Conservation (phyloP, 2,888 invertebrate genomes). For the Linyphia triangularis region DNA sequence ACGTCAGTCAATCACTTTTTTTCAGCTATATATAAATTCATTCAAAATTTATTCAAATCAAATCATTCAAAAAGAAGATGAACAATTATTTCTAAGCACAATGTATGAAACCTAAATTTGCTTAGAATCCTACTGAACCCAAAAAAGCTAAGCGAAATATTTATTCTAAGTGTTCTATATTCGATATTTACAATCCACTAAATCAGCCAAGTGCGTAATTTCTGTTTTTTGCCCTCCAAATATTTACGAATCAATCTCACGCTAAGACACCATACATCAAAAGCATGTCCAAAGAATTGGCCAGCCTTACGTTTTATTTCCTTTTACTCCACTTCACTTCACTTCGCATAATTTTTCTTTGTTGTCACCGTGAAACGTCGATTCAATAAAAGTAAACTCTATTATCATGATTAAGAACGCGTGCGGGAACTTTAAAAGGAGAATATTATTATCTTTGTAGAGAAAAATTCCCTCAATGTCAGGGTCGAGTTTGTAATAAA, state of each 20-base stretch:
- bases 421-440: not conserved
- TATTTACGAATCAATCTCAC: not conserved
- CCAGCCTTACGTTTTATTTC: not conserved
- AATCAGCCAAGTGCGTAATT: not conserved
- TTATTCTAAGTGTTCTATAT: not conserved
- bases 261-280: not conserved
- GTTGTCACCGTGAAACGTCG: constrained; percentile 19
- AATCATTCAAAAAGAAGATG: no score
- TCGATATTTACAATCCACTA: not conserved
- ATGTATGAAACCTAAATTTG: not conserved
- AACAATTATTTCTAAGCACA: no score
- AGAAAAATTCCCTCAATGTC: constrained; percentile 21
- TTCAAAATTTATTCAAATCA: no score
- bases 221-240: not conserved
- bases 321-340: constrained; percentile 12
- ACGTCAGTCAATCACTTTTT: no score
- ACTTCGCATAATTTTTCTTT: constrained; percentile 2
- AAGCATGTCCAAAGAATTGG: not conserved
- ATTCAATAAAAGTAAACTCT: constrained; percentile 33
- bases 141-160: not conserved
- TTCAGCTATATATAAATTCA: no score
- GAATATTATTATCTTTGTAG: constrained; percentile 3
- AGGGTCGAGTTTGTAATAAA: constrained; percentile 12
- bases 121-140: not conserved
- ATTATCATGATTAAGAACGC: not conserved